Percentiles rank a stretch among this genome's conserved stretches.
Evolutionary conservation across 2,888 invertebrate genomes (phyloP).

Genomic region (Luperina nickerlii): DNA sequence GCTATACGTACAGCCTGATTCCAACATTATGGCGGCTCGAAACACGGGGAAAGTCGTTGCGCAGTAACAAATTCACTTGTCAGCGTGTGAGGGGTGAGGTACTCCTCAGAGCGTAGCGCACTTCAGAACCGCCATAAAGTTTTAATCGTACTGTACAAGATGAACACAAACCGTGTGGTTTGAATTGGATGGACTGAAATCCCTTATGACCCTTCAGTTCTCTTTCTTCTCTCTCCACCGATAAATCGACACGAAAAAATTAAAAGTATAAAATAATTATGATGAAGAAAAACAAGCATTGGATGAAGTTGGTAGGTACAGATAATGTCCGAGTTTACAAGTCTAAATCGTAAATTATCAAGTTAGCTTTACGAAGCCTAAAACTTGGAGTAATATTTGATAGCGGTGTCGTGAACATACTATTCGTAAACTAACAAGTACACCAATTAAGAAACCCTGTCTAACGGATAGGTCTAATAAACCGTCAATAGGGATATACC

Average conservation of each 20-base stretch:
- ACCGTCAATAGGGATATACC: background rate
- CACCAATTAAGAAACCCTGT: slow-evolving; percentile 17
- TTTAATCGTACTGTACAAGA: background rate
- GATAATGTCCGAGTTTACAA: slow-evolving; percentile 1
- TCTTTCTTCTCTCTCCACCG: too few relatives aligned
- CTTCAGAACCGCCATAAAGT: background rate
- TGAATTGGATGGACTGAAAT: background rate
- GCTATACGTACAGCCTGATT: background rate
- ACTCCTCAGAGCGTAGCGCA: background rate
- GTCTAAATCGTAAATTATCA: slow-evolving; percentile 26
- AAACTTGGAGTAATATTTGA: slow-evolving; percentile 28
- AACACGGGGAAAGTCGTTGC: background rate
- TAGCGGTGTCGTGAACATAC: slow-evolving; percentile 8
- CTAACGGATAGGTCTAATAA: slow-evolving; percentile 1
- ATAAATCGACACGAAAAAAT: background rate
- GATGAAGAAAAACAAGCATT: background rate
- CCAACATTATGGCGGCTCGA: background rate
- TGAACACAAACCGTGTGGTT: background rate
- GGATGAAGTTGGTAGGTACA: background rate
- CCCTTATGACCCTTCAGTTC: background rate
- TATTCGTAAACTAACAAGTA: slow-evolving; percentile 13
- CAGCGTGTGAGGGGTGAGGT: background rate
- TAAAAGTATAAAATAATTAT: background rate
- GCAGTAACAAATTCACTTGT: background rate
- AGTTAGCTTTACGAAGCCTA: background rate